phyloP scores from a whole-genome alignment of 2,113 vertebrate genomes.

The Cairina moschata region DNA sequence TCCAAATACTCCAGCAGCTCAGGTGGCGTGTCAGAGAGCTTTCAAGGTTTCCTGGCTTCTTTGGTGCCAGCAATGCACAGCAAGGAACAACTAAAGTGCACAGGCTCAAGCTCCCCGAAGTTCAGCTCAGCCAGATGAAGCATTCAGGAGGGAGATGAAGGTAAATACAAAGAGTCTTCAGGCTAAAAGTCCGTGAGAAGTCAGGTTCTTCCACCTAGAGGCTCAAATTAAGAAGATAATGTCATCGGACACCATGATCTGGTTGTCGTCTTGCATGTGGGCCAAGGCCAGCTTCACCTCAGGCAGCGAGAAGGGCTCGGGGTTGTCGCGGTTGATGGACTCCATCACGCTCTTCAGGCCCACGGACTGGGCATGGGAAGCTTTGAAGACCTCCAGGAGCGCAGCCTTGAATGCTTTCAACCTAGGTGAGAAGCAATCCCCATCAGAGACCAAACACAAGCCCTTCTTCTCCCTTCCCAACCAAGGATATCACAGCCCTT shows the following conservation, averaged over 20 bases:
- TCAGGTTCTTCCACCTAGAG: not conserved
- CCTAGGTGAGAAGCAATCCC: constrained; percentile 62
- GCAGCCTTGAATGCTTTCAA: constrained; percentile 92
- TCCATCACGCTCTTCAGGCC: constrained; percentile 82
- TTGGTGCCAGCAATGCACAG: not conserved
- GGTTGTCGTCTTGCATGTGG: constrained; percentile 96
- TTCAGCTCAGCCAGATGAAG: not conserved
- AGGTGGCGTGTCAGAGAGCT: not conserved
- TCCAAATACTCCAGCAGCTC: not conserved
- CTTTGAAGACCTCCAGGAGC: constrained; percentile 88
- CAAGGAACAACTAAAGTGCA: not conserved
- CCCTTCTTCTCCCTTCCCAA: not conserved
- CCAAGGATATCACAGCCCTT: not conserved
- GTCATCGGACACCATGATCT: constrained; percentile 96
- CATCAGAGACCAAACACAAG: not conserved
- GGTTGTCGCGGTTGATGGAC: constrained; percentile 81
- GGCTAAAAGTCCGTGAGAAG: fast-evolving
- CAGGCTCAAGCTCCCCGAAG: not conserved
- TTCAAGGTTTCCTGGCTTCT: not conserved
- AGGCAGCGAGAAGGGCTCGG: constrained; percentile 73
- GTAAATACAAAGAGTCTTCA: not conserved
- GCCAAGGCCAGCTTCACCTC: constrained; percentile 86
- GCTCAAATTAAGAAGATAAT: constrained; percentile 94
- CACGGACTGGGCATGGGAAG: constrained; percentile 90
- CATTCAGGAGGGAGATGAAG: not conserved